Conservation (phyloP, 2,797 vertebrate genomes). For the Stomatorhinus walkeri region DNA sequence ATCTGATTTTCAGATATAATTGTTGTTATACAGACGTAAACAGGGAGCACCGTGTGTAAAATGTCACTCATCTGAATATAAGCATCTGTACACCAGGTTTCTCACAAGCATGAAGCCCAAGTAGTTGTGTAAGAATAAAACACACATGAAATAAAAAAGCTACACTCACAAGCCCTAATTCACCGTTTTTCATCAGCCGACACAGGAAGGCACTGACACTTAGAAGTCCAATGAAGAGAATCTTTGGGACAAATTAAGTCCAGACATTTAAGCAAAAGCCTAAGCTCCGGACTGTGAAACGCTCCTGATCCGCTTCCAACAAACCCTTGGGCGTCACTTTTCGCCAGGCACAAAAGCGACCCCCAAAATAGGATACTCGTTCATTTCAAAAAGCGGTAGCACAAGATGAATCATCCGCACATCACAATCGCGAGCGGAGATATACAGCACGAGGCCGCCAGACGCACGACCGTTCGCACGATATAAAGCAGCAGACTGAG, state of each 20-base stretch:
- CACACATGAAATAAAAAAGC: background rate
- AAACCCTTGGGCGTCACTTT: slow-evolving; percentile 28
- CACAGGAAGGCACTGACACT: background rate
- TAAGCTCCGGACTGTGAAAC: slow-evolving; percentile 5
- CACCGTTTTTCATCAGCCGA: background rate
- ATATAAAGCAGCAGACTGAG: background rate
- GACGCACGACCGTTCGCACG: background rate
- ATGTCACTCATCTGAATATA: background rate
- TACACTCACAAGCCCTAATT: background rate
- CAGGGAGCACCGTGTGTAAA: background rate
- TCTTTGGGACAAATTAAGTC: background rate
- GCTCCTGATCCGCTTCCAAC: slow-evolving; percentile 26
- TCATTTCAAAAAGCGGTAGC: slow-evolving; percentile 25
- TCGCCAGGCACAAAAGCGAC: slow-evolving; percentile 16
- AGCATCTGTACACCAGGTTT: background rate
- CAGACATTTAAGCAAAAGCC: slow-evolving; percentile 3
- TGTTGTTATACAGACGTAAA: background rate
- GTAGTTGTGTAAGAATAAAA: background rate
- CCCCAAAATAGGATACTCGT: slow-evolving; percentile 29
- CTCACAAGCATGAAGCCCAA: background rate
- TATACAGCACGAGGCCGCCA: background rate
- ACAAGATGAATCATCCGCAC: slow-evolving; percentile 36
- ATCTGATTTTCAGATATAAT: background rate
- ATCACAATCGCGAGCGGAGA: slow-evolving; percentile 22
- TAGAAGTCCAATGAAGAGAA: background rate